Evolutionary conservation across 2,888 invertebrate genomes (phyloP).

Genomic region (Megalurothrips usitatus): DNA sequence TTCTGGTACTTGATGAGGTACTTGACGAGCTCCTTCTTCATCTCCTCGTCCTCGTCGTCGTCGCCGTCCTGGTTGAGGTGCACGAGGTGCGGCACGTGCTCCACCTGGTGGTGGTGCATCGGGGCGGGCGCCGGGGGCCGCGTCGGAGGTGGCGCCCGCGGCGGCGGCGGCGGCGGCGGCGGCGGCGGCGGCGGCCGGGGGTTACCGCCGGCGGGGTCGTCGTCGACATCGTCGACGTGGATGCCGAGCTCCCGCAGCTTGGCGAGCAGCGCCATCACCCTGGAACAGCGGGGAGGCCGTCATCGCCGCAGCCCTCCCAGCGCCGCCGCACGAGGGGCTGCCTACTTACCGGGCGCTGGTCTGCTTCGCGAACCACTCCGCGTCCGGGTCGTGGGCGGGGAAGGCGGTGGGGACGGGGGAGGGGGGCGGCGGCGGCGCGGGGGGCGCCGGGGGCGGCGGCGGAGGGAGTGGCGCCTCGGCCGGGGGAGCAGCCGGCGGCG

Average conservation of each 20-base stretch:
- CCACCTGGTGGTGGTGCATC: not conserved
- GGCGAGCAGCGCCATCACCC: constrained; percentile 5
- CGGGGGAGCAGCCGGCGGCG: not conserved
- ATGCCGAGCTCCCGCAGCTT: not conserved
- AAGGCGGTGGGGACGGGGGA: not conserved
- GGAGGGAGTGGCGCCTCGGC: not conserved
- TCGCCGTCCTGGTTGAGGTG: not conserved
- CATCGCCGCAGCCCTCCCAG: not conserved
- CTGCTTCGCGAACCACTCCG: not conserved
- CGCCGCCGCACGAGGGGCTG: not conserved
- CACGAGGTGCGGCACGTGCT: not conserved
- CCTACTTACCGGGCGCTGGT: not conserved
- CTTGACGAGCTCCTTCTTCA: constrained; percentile 22
- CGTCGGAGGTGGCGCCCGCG: not conserved
- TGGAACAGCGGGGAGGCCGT: not conserved
- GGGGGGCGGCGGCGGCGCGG: not conserved
- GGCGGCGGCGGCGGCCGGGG: not conserved
- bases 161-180: not conserved
- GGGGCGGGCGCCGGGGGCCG: not conserved
- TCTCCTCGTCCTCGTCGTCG: not conserved
- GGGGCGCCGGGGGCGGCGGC: not conserved
- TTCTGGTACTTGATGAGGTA: constrained; percentile 16
- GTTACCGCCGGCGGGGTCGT: not conserved
- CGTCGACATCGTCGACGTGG: constrained; percentile 5
- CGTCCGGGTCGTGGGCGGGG: constrained; percentile 10